Evolutionary conservation across 2,113 vertebrate genomes (phyloP).

Genomic region (Lichenostomus cassidix): DNA sequence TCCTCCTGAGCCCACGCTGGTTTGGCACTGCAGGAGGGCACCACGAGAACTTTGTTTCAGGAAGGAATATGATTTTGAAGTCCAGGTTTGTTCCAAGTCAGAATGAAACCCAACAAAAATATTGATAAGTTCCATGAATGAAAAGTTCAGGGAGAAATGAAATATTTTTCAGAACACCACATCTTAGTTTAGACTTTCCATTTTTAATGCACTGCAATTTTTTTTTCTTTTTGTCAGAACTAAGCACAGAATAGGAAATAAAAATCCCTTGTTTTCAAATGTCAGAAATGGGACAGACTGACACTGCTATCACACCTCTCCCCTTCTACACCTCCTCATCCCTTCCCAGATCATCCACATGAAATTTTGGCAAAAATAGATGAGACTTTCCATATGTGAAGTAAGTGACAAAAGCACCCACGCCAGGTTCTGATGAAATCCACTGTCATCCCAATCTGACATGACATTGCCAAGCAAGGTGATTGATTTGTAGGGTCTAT

Average conservation of each 20-base stretch:
- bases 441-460: constrained; percentile 35
- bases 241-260: not conserved
- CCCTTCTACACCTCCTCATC: constrained; percentile 46
- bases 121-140: not conserved
- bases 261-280: not conserved
- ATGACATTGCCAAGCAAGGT: constrained; percentile 30
- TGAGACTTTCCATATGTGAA: constrained; percentile 47
- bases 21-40: not conserved
- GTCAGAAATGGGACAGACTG: constrained; percentile 38
- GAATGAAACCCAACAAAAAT: not conserved
- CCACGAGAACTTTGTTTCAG: not conserved
- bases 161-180: not conserved
- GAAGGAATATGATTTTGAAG: not conserved
- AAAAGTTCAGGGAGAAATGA: not conserved
- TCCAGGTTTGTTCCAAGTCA: not conserved
- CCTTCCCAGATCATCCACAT: constrained; percentile 19
- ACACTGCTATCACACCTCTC: constrained; percentile 46
- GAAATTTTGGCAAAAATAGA: constrained; percentile 57
- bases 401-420: constrained; percentile 44
- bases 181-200: not conserved
- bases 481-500: constrained; percentile 54
- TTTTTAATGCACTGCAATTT: not conserved
- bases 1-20: not conserved
- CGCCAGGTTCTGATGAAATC: constrained; percentile 27
- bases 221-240: not conserved